phyloP scores from a whole-genome alignment of 1,140 invertebrate species.

The Pseudomyrmex sp. region DNA sequence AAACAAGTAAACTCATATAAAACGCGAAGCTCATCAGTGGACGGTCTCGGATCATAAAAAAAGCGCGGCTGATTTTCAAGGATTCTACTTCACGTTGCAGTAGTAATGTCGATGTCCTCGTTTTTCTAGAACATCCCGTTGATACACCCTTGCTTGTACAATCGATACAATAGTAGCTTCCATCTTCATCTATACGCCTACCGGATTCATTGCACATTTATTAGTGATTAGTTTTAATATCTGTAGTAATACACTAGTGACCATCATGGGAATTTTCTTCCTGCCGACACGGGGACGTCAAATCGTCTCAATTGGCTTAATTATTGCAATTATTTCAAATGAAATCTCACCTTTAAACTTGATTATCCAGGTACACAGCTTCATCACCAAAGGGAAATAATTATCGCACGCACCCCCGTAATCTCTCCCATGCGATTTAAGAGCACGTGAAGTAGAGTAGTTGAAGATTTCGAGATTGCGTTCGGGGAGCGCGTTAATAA shows the following conservation, averaged over 20 bases:
- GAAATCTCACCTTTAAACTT: background rate
- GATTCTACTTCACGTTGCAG: background rate
- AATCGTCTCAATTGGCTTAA: background rate
- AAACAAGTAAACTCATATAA: background rate
- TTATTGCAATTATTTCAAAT: background rate
- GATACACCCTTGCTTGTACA: slow-evolving; percentile 55
- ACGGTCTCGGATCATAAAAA: slow-evolving; percentile 4
- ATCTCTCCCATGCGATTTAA: too few relatives aligned
- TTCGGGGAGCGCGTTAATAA: too few relatives aligned
- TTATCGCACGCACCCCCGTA: too few relatives aligned
- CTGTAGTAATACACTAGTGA: slow-evolving; percentile 7
- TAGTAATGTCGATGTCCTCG: slow-evolving; percentile 60
- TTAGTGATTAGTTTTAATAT: slow-evolving; percentile 49
- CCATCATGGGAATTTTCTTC: slow-evolving; percentile 26
- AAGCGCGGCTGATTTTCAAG: slow-evolving; percentile 21
- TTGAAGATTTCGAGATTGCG: too few relatives aligned
- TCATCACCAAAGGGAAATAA: background rate
- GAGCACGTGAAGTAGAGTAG: too few relatives aligned
- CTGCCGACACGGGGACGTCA: background rate
- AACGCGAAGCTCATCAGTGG: background rate
- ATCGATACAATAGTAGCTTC: slow-evolving; percentile 61
- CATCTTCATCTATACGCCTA: slow-evolving; percentile 18
- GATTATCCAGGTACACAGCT: background rate
- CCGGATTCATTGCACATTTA: slow-evolving; percentile 45
- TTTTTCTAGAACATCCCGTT: slow-evolving; percentile 57